Evolutionary conservation across 2,797 vertebrate species (phyloP), one percentile per base, ranked within the genome.

Genomic region (Coendou prehensilis): DNA sequence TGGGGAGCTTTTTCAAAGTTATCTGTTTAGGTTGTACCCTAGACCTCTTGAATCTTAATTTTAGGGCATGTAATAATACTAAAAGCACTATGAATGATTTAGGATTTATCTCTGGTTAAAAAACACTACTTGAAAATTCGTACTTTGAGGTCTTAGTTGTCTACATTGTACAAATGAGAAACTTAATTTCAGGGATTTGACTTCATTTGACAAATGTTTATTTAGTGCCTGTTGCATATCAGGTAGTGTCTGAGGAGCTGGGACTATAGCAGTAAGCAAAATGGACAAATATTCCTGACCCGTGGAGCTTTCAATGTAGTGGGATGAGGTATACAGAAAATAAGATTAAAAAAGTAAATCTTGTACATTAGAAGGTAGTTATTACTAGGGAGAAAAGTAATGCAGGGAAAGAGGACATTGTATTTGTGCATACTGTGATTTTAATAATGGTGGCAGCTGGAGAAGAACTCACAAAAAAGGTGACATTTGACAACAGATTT

Each of bases 151-250:
- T 82, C 41, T 92, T 82, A 78, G 15, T 88, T 95, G 63, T 41
- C 18, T 92, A 15, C 17, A 80, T 73, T 87, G 95, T 86, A 37
- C 84, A 94, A 82, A 88, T 67, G 67, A 89, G 83, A 37, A 93
- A 11, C 37, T 96, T 87, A 90, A 78, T 82, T 95, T 95, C 47
- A 89, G 61, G 64, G 30, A 63, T 73, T 67, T 97, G 69, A 89
- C 82, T 89, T 90, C 17, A 91, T 59, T 87, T 61, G 95, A 75
- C 14, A 92, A 45, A 47, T 80, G n/a, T 33, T 83, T 95, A 45
- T 90, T 92, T 78, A 93, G 45, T 92, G 22, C 23, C n/a, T 88
- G 28, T n/a, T 95, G 2, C 88, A 0, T 92, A 79, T 95, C 47
- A 95, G 87, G 9, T 86, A 86, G 8, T 90, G 4, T 93, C 87